Conservation (phyloP, 2,888 invertebrate species). For the Phortica okadai region DNA sequence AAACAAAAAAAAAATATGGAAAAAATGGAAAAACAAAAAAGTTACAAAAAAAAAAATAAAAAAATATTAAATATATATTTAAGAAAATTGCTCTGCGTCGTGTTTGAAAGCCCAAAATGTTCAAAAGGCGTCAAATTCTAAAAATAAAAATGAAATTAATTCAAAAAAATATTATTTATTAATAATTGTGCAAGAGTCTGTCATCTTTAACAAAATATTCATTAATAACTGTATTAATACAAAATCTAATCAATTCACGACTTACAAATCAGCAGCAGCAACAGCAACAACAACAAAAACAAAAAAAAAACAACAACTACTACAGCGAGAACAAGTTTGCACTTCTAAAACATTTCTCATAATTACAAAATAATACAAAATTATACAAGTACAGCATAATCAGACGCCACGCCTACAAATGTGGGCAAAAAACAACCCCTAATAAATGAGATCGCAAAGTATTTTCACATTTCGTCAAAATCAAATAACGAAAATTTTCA, state of each 20-base stretch:
- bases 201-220: slow-evolving; percentile 17
- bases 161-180: slow-evolving; percentile 31
- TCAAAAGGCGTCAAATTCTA: slow-evolving; percentile 43
- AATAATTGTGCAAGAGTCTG: slow-evolving; percentile 18
- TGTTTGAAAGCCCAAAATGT: slow-evolving; percentile 49
- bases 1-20: slow-evolving; percentile 36
- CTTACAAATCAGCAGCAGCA: slow-evolving; percentile 31
- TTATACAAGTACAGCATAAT: slow-evolving; percentile 3
- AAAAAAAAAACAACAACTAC: slow-evolving; percentile 46
- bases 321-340: slow-evolving; percentile 20
- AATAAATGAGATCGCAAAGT: neutral
- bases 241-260: slow-evolving; percentile 26
- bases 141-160: slow-evolving; percentile 34
- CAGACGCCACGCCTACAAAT: neutral
- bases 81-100: slow-evolving; percentile 13
- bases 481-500: neutral
- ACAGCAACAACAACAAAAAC: slow-evolving; percentile 47
- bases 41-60: slow-evolving; percentile 11
- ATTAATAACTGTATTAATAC: slow-evolving; percentile 32
- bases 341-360: slow-evolving; percentile 25
- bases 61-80: neutral
- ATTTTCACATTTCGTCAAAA: neutral
- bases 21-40: slow-evolving; percentile 23
- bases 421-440: neutral
- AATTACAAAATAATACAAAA: neutral